Base-by-base conservation (phyloP, 2,113 vertebrate species). In the Lagopus muta region DNA sequence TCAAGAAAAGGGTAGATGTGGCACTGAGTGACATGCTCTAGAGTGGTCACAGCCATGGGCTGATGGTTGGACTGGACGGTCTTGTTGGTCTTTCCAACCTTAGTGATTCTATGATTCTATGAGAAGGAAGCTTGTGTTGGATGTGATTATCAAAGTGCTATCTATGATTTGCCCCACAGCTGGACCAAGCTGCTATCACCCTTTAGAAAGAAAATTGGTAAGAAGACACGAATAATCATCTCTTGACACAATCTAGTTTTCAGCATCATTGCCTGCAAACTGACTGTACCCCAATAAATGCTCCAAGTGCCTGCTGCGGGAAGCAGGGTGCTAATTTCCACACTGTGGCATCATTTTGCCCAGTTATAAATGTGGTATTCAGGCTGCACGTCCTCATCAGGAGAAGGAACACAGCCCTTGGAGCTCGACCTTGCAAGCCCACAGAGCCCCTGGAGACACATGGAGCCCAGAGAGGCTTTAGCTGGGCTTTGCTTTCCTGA, bases 301-400 rank as follows among this genome's bases (percentile, higher is more conserved):
- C 57, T 91, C 52, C 57, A 32, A 76, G 54, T 0, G 1, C 27
- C 67, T 77, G 36, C 54, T 87, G 71, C 55, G 19, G 52, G 24
- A 81, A 78, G 36, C 0, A 3, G 38, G 45, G 34, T 3, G 3
- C 28, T 60, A 38, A 66, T 20, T 81, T 17, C 15, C 13, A 3
- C 25, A 27, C 21, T 88, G 66, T 42, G 40, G 25, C 36, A 24
- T 25, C 43, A 12, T 93, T 96, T 92, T 83, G 32, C 45, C 24
- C 16, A 0, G 2, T 34, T 78, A 12, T 3, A 73, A 57, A 2
- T 24, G 6, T 10, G 3, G 22, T 2, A 24, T 11, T 81, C 42
- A 58, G 65, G 36, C 18, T 22, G 27, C 5, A 2, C 10, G 13
- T 21, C 18, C 36, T 82, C 0, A 0, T 16, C 4, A 0, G 50